Evolutionary conservation across 2,113 vertebrate genomes (phyloP), one percentile per base, ranked within the genome.

Genomic region (Muntiacus muntjak): DNA sequence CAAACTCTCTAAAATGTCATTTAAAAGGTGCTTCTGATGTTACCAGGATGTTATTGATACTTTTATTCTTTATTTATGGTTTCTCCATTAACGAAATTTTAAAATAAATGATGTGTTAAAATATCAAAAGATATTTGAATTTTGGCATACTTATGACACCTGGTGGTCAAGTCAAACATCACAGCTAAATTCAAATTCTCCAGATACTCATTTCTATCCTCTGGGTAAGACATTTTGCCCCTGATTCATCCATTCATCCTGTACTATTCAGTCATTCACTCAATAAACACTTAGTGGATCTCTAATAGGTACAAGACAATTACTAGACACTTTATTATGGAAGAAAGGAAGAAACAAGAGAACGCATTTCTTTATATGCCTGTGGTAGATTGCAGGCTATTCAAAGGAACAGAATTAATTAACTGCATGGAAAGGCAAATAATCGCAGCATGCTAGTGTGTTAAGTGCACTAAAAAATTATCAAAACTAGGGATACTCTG

Each of bases 141-240:
- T 7, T 90, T 93, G 84, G 95, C 95, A 74, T 94, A 95, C 28
- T 95, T 94, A 9, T 7, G 58, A 96, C 86, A 88, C 83, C 95
- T 92, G 28, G 45, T 95, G 96, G 96, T 81, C 85, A 96, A 60
- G 40, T 62, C 1, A 95, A 93, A 95, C 82, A 96, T 97, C 93
- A 2, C 1, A 52, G 17, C 25, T 92, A 89, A 50, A 96, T 96
- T 95, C 19, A 55, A 91, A 81, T 91, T 30, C 47, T 54, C 47
- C 14, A 40, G 36, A 81, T 11, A 95, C 14, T 86, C 36, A 47
- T 60, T 79, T 0, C 4, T 15, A 62, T 96, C 74, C 30, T 93
- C 54, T 97, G 11, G 55, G 6, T 58, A 50, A 8, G 12, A 47
- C 25, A 47, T 52, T 6, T 9, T n/a, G 0, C 2, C n/a, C 30